Base-by-base conservation (phyloP, 2,797 vertebrate species). In the Sebastes steindachneri region DNA sequence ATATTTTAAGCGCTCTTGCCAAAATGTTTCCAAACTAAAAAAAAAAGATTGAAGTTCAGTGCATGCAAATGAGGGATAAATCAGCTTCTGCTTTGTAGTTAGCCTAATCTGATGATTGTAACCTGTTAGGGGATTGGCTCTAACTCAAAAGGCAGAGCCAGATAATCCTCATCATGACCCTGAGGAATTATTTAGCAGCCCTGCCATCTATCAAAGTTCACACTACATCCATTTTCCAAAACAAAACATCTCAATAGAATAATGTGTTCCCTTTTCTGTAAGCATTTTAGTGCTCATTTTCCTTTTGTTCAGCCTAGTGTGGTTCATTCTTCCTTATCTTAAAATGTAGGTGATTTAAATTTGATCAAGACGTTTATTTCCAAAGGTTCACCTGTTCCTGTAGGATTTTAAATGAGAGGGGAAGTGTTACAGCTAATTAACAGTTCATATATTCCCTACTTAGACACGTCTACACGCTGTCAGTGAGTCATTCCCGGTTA, bases 171-270 rank as follows among this genome's bases (percentile, higher is more conserved):
- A 82, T 73, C 45, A 83, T 62, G 60, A 73, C 65, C 45, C 69
- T 53, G 21, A 74, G 83, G 86, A 89, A 89, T 89, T 86, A 88
- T 90, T 89, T 81, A 86, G 60, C 73, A 84, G 83, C 71, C 48
- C 29, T 67, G 35, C 31, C 12, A 23, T 82, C 35, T 19, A 78
- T 77, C 48, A 81, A 77, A 83, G 45, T 75, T 84, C 67, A 73
- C 28, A 70, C n/a, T 31, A 14, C 33, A 66, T 83, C 26, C n/a
- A 25, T 54, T 72, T 57, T 21, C 33, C 21, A 66, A 71, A 41
- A 68, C 31, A 59, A 55, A 3, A 9, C 1, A 0, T 23, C 64
- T 57, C 2, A 0, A 45, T 21, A 4, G 2, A 55, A 45, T 54
- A 35, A 53, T 41, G 3, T 54, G 9, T 74, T 29, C 59, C 21